These are phyloP conservation scores for Trichechus manatus DNA, from an alignment of 2,113 vertebrate species.

Conservation along the genomic window DNA sequence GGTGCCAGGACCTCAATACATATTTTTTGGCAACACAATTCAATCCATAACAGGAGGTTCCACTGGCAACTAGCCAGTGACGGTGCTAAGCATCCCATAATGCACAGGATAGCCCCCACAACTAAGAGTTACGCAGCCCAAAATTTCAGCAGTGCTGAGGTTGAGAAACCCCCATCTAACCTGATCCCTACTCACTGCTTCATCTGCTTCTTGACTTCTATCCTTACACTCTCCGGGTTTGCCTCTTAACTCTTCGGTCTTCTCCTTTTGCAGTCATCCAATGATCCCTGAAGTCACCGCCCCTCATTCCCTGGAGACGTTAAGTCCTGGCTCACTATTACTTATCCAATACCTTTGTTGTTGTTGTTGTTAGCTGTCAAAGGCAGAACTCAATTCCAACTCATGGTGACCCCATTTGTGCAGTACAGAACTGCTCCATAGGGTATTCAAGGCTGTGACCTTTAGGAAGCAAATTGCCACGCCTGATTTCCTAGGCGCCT, in stretches of 20 bases:
- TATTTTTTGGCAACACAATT: neutral
- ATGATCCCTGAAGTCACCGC: neutral
- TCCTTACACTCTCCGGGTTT: neutral
- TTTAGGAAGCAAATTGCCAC: neutral
- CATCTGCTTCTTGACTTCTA: neutral
- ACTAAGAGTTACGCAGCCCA: neutral
- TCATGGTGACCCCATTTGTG: neutral
- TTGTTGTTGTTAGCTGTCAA: neutral
- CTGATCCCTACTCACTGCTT: neutral
- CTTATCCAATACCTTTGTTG: neutral
- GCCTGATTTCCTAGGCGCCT: neutral
- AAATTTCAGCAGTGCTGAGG: neutral
- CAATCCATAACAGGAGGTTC: neutral
- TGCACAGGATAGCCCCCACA: neutral
- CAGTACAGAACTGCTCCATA: neutral
- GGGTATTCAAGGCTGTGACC: neutral
- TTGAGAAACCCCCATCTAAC: neutral
- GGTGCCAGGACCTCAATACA: neutral
- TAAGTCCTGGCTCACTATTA: neutral
- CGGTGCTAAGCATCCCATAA: neutral
- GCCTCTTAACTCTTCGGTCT: neutral
- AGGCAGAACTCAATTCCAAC: neutral
- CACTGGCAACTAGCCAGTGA: neutral
- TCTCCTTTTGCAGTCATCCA: neutral
- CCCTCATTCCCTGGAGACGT: neutral